These are phyloP conservation scores for Andrena haemorrhoa DNA, from an alignment of 2,888 invertebrate genomes.

Conservation along the genomic window DNA sequence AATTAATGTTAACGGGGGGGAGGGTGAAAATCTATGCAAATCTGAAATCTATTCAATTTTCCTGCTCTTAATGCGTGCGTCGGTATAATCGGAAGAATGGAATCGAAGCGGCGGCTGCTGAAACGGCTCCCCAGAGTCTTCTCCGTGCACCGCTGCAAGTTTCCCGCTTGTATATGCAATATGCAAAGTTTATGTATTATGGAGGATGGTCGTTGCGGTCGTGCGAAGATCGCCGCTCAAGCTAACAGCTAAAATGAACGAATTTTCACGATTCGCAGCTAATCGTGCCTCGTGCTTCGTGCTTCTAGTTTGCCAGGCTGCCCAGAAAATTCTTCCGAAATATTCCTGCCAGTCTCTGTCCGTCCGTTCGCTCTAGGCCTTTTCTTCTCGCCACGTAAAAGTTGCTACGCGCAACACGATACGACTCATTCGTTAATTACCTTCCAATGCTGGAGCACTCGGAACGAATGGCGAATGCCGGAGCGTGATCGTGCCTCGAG, in stretches of 20 bases:
- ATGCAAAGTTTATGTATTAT: conserved; percentile 67
- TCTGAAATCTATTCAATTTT: conserved; percentile 55
- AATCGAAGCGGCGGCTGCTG: conserved; percentile 27
- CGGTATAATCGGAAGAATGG: conserved; percentile 35
- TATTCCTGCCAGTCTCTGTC: background rate
- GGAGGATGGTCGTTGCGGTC: conserved; percentile 24
- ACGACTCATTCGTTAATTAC: background rate
- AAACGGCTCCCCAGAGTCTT: conserved; percentile 11
- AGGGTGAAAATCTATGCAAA: conserved; percentile 28
- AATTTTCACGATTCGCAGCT: conserved; percentile 21
- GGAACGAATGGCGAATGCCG: conserved; percentile 16
- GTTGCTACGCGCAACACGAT: background rate
- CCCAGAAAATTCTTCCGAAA: background rate
- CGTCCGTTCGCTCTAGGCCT: background rate
- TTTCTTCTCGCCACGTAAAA: background rate
- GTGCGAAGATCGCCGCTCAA: background rate
- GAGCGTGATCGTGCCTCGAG: background rate
- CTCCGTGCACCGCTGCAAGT: conserved; percentile 11
- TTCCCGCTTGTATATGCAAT: conserved; percentile 36
- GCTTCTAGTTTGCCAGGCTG: background rate
- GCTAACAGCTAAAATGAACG: background rate
- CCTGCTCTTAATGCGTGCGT: conserved; percentile 29
- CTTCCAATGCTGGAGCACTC: background rate
- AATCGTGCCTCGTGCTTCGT: conserved; percentile 10
- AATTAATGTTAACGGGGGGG: conserved; percentile 25